Evolutionary conservation across 2,113 vertebrate species (phyloP).

Genomic region (Agapornis roseicollis): DNA sequence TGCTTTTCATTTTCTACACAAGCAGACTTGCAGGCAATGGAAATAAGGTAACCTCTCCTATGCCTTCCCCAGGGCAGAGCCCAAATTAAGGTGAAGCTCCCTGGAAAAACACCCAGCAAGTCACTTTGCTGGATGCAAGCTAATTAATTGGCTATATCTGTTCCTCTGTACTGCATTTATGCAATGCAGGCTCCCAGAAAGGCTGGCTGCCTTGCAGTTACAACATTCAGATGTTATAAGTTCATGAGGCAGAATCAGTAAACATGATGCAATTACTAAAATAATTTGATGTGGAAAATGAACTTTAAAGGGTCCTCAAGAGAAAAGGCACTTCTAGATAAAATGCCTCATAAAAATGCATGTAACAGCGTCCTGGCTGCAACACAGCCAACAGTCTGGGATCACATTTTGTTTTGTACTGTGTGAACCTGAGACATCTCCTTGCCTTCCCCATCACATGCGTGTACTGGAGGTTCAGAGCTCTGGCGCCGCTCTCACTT

Average conservation of each 20-base stretch:
- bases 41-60: neutral
- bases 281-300: slow-evolving; percentile 46
- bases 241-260: slow-evolving; percentile 44
- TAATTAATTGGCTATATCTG: neutral
- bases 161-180: neutral
- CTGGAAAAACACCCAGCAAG: neutral
- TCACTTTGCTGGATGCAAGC: neutral
- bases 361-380: neutral
- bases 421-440: neutral
- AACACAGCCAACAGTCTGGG: neutral
- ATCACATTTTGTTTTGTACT: neutral
- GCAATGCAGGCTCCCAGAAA: neutral
- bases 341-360: slow-evolving; percentile 57
- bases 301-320: slow-evolving; percentile 20
- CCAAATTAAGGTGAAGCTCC: neutral
- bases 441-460: neutral
- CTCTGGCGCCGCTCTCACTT: neutral
- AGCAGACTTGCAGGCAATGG: neutral
- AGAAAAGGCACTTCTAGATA: slow-evolving; percentile 55
- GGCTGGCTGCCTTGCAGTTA: neutral
- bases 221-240: slow-evolving; percentile 20
- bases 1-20: neutral
- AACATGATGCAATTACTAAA: slow-evolving; percentile 60
- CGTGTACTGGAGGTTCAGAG: neutral
- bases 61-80: neutral